Evolutionary conservation across 1,140 invertebrate genomes (phyloP).

Genomic region (Cyphomyrmex costatus): DNA sequence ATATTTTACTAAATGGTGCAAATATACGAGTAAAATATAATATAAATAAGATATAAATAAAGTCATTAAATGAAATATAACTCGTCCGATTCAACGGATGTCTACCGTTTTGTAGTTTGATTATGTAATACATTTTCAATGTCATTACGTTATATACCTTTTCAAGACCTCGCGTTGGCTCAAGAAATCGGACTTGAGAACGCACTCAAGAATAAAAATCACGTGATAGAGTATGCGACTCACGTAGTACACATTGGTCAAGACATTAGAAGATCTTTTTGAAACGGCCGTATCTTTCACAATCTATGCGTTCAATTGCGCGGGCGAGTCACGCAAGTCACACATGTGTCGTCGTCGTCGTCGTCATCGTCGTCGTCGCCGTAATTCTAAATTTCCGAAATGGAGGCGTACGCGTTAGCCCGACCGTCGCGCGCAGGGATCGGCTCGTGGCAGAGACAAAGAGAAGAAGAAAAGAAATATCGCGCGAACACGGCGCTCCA

Average conservation of each 20-base stretch:
- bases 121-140: constrained; percentile 60
- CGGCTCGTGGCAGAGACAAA: neutral
- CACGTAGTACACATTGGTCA: constrained; percentile 66
- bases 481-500: constrained; percentile 37
- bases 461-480: constrained; percentile 40
- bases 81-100: neutral
- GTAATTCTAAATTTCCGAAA: constrained; percentile 59
- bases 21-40: neutral
- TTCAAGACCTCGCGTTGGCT: neutral
- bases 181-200: neutral
- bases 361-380: constrained; percentile 5
- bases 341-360: constrained; percentile 14
- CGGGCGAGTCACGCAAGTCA: neutral
- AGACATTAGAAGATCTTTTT: constrained; percentile 52
- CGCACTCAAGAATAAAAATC: constrained; percentile 3
- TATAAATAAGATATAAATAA: no score
- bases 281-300: constrained; percentile 1
- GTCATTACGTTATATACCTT: neutral
- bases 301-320: constrained; percentile 25
- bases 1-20: neutral
- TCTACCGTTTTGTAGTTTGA: constrained; percentile 43
- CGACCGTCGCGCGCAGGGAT: constrained; percentile 1
- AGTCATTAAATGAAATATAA: constrained; percentile 29
- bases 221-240: constrained; percentile 32
- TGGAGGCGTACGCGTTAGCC: neutral